These are phyloP conservation scores for Molossus alvarezi DNA, from an alignment of 2,797 vertebrate species.

Conservation along the genomic window DNA sequence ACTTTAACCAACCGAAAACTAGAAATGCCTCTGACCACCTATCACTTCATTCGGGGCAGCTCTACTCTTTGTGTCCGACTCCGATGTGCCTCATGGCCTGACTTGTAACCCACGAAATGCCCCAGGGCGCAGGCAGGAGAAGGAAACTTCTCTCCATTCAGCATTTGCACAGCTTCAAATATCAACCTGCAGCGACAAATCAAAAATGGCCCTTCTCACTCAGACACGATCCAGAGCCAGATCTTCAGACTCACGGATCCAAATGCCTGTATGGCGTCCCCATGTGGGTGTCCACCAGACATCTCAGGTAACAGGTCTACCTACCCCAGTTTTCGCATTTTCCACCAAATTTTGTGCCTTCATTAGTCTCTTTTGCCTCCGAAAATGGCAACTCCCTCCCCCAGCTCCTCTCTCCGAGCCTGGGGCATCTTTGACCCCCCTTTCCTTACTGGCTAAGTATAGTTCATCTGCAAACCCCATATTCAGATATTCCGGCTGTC, in stretches of 20 bases:
- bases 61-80: background rate
- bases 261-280: background rate
- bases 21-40: fast-evolving
- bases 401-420: no score
- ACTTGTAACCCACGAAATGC: background rate
- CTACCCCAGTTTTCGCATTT: background rate
- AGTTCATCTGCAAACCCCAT: background rate
- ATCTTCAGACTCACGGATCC: background rate
- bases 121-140: background rate
- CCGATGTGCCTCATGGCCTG: no score
- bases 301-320: no score
- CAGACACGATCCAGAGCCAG: background rate
- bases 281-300: fast-evolving
- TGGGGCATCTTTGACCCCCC: background rate
- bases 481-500: background rate
- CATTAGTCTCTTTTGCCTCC: background rate
- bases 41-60: background rate
- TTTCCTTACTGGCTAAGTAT: background rate
- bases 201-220: background rate
- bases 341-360: no score
- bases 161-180: fast-evolving
- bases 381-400: background rate
- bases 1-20: fast-evolving
- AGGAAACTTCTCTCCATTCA: background rate
- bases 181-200: fast-evolving